Base-by-base conservation (phyloP, 1,140 invertebrate genomes). In the Mactra quadrangularis region DNA sequence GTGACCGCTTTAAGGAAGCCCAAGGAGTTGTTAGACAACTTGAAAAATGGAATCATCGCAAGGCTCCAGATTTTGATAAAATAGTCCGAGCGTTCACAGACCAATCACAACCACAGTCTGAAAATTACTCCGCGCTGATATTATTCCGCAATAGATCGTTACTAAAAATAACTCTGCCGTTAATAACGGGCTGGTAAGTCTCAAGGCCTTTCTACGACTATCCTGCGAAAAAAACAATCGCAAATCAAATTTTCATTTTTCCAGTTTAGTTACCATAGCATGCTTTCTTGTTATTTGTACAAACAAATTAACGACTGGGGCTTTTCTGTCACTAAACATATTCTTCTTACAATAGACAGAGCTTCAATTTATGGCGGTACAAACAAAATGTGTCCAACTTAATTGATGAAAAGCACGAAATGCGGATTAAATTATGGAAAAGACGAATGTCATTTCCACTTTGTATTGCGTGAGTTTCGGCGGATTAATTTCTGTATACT, bases 171-270 rank as follows among this genome's bases (percentile, higher is more conserved):
- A 76, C 72, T 0, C 15, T 76, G 2, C 72, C 72, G 0, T 52
- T 76, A 25, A 60, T 62, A 17, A 19, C 29, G 1, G 55, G 33
- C n/a, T 76, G 72, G 72, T 76, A 62, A 74, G 11, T 33, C 6
- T 13, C 7, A 57, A 7, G 19, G 7, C 7, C 19, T 9, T n/a
- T n/a, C n/a, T n/a, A n/a, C n/a, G n/a, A n/a, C n/a, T n/a, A n/a
- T n/a, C n/a, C n/a, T n/a, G n/a, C n/a, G n/a, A n/a, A n/a, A n/a
- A n/a, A n/a, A n/a, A n/a, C n/a, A 13, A 13, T 13, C 11, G 47
- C 47, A 11, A 50, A 50, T 13, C n/a, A 13, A n/a, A n/a, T 50
- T 50, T 11, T 50, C n/a, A n/a, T 50, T 50, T 50, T 50, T 50
- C n/a, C n/a, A n/a, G 11, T 50, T 11, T 50, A 13, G 47, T 50